Conservation (phyloP, 2,888 invertebrate genomes). For the Colletes collaris region DNA sequence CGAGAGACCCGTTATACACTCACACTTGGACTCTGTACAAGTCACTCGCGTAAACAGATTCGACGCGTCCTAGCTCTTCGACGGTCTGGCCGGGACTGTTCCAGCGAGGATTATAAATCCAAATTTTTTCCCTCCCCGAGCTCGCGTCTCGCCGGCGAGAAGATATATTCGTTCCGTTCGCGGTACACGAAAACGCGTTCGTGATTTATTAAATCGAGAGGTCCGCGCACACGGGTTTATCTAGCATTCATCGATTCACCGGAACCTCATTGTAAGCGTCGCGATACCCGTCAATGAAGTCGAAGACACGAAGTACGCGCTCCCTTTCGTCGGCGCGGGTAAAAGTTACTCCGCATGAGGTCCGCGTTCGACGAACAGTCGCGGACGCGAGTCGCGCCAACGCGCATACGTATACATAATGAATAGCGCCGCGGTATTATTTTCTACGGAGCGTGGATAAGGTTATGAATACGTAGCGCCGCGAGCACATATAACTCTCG, state of each 20-base stretch:
- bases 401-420: constrained; percentile 62
- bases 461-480: constrained; percentile 75
- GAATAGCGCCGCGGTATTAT: constrained; percentile 72
- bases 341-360: constrained; percentile 55
- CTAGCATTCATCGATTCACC: constrained; percentile 46
- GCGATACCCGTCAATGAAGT: constrained; percentile 36
- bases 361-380: constrained; percentile 28
- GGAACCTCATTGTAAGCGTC: constrained; percentile 27
- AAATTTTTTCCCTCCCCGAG: no score
- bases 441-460: constrained; percentile 74
- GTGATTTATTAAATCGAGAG: constrained; percentile 43
- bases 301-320: constrained; percentile 28
- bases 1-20: no score
- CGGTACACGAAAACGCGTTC: background rate
- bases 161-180: no score
- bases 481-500: constrained; percentile 70
- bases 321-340: constrained; percentile 44
- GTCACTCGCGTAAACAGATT: no score
- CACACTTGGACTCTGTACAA: no score
- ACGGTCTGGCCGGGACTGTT: no score
- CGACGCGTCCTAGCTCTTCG: no score
- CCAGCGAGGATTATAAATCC: no score
- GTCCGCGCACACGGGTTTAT: constrained; percentile 8
- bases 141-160: no score
- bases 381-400: background rate